Conservation (phyloP, 2,888 invertebrate genomes). For the Taenaris catops region DNA sequence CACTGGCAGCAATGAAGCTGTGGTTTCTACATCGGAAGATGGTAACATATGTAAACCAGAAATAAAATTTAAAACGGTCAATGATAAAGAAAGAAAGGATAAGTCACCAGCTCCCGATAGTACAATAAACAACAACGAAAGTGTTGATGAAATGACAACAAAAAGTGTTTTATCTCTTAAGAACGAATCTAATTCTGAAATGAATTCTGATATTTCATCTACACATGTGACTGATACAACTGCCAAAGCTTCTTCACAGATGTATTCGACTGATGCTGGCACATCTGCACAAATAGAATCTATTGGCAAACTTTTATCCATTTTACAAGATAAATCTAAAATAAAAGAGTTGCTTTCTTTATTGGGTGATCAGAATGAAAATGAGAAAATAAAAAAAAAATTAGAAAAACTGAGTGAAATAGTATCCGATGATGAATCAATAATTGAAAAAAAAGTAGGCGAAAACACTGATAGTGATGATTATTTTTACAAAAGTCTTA, state of each 20-base stretch:
- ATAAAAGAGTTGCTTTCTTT: conserved; percentile 65
- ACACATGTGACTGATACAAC: conserved; percentile 32
- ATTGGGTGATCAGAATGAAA: conserved; percentile 59
- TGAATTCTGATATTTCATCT: conserved; percentile 44
- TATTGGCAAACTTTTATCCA: conserved; percentile 51
- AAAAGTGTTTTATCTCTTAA: conserved; percentile 41
- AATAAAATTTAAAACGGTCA: not conserved
- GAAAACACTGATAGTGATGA: too few relatives aligned
- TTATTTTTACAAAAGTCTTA: too few relatives aligned
- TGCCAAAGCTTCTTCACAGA: conserved; percentile 28
- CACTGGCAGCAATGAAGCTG: conserved; percentile 30
- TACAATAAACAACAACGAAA: conserved; percentile 42
- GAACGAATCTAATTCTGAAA: conserved; percentile 43
- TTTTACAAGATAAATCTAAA: conserved; percentile 68
- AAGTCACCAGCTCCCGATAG: conserved; percentile 51
- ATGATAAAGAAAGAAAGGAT: conserved; percentile 23
- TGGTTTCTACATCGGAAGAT: conserved; percentile 48
- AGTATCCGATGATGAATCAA: conserved; percentile 65
- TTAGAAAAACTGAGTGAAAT: conserved; percentile 78
- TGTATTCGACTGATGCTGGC: conserved; percentile 30
- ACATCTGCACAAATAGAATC: conserved; percentile 34
- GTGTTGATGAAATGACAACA: conserved; percentile 14
- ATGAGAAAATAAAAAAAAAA: conserved; percentile 77
- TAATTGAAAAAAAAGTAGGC: too few relatives aligned
- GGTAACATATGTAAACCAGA: conserved; percentile 3